phyloP scores from a whole-genome alignment of 2,888 invertebrate species.

The Fragum fragum region DNA sequence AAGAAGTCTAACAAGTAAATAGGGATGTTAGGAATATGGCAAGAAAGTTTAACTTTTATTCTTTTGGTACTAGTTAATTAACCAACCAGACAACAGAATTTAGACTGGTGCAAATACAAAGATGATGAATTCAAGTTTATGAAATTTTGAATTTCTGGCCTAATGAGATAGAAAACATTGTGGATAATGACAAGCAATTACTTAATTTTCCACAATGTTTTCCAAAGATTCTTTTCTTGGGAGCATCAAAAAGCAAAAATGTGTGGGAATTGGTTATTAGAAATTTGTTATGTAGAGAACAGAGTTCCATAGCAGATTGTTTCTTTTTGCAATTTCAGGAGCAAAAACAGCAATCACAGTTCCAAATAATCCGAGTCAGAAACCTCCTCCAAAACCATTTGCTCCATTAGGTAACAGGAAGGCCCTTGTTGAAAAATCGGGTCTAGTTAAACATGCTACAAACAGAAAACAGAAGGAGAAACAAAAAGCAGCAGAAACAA shows the following conservation, averaged over 20 bases:
- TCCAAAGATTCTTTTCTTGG: not conserved
- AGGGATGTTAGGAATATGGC: too few relatives aligned
- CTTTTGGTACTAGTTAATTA: too few relatives aligned
- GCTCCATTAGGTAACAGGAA: constrained; percentile 88
- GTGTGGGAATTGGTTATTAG: not conserved
- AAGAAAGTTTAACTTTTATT: too few relatives aligned
- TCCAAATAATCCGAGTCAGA: constrained; percentile 34
- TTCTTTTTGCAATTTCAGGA: too few relatives aligned
- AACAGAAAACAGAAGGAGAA: constrained; percentile 76
- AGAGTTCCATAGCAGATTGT: too few relatives aligned
- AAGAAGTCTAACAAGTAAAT: too few relatives aligned
- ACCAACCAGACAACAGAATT: too few relatives aligned
- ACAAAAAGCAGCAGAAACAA: constrained; percentile 74
- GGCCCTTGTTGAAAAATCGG: constrained; percentile 95
- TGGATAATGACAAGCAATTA: too few relatives aligned
- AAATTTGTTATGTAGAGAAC: not conserved
- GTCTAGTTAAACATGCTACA: constrained; percentile 90
- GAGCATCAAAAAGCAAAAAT: not conserved
- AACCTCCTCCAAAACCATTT: constrained; percentile 81
- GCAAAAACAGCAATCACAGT: constrained; percentile 32
- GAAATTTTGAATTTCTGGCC: too few relatives aligned
- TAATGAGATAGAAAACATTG: too few relatives aligned
- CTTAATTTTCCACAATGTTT: not conserved
- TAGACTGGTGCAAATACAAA: too few relatives aligned
- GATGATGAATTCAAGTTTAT: too few relatives aligned